Evolutionary conservation across 2,888 invertebrate genomes (phyloP).

Genomic region (Acanthosoma haemorrhoidale): DNA sequence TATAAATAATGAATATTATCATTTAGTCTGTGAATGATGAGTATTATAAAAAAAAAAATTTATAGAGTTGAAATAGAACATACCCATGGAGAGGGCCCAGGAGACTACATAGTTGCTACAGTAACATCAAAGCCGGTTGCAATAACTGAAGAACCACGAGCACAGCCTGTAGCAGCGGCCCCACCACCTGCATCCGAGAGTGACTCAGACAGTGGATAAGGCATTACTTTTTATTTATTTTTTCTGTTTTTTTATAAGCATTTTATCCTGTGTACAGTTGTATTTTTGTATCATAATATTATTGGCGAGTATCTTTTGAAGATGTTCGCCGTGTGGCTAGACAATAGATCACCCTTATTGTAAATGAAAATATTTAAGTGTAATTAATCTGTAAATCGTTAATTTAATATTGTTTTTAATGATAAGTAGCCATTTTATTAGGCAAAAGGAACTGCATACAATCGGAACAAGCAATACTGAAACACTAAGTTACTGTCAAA

Average conservation of each 20-base stretch:
- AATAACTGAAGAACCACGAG: conserved; percentile 43
- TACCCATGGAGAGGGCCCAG: conserved; percentile 66
- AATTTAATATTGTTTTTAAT: neutral
- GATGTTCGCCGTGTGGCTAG: neutral
- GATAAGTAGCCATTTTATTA: neutral
- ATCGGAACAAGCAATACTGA: conserved; percentile 4
- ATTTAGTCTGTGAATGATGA: no score
- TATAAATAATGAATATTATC: no score
- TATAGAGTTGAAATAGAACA: conserved; percentile 82
- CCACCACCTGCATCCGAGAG: conserved; percentile 47
- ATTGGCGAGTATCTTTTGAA: neutral
- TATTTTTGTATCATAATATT: neutral
- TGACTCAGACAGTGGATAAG: conserved; percentile 44
- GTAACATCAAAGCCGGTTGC: conserved; percentile 48
- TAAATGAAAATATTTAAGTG: neutral
- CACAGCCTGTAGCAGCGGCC: conserved; percentile 44
- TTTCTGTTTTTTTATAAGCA: neutral
- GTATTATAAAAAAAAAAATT: neutral
- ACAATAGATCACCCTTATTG: neutral
- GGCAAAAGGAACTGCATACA: neutral
- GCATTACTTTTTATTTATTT: neutral
- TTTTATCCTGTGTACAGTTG: neutral
- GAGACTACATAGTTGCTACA: conserved; percentile 63
- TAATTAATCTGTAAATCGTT: neutral
- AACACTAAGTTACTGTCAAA: neutral